These are phyloP conservation scores for Apodemia hepburni DNA, from an alignment of 2,888 invertebrate genomes.

Conservation along the genomic window DNA sequence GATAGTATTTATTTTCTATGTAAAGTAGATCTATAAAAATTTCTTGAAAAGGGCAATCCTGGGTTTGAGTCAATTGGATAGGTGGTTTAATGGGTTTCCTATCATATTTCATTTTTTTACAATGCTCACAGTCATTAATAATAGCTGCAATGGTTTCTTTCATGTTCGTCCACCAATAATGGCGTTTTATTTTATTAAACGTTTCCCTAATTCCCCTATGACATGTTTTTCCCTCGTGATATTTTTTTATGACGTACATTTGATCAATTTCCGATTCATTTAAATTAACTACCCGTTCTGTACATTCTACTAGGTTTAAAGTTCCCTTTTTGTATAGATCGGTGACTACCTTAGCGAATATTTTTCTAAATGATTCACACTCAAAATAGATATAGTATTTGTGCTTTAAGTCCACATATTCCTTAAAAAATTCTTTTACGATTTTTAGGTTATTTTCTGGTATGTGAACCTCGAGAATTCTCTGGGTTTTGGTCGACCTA, in stretches of 20 bases:
- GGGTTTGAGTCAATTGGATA: constrained; percentile 35
- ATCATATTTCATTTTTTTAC: constrained; percentile 12
- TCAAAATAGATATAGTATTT: constrained; percentile 28
- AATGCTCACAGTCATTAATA: constrained; percentile 5
- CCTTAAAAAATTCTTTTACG: constrained; percentile 25
- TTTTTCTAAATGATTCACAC: constrained; percentile 6
- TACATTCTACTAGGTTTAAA: constrained; percentile 22
- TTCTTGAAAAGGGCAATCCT: constrained; percentile 33
- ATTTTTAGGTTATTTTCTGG: constrained; percentile 21
- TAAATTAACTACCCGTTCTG: constrained; percentile 24
- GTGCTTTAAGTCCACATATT: constrained; percentile 21
- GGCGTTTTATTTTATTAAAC: constrained; percentile 18
- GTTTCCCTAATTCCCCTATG: constrained; percentile 30
- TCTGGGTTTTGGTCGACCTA: constrained; percentile 22
- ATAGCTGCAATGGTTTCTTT: constrained; percentile 22
- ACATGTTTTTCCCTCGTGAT: constrained; percentile 25
- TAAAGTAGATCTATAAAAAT: constrained; percentile 29
- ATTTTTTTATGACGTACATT: too few relatives aligned
- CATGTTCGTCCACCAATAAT: constrained; percentile 28
- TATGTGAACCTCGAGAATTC: constrained; percentile 34
- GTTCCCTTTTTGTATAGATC: constrained; percentile 20
- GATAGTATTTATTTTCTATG: constrained; percentile 27
- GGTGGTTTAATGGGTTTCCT: constrained; percentile 29
- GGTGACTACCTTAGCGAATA: constrained; percentile 15
- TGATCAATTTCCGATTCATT: background rate